These are phyloP conservation scores for Trachemys scripta DNA, from an alignment of 2,113 vertebrate species.

Conservation along the genomic window DNA sequence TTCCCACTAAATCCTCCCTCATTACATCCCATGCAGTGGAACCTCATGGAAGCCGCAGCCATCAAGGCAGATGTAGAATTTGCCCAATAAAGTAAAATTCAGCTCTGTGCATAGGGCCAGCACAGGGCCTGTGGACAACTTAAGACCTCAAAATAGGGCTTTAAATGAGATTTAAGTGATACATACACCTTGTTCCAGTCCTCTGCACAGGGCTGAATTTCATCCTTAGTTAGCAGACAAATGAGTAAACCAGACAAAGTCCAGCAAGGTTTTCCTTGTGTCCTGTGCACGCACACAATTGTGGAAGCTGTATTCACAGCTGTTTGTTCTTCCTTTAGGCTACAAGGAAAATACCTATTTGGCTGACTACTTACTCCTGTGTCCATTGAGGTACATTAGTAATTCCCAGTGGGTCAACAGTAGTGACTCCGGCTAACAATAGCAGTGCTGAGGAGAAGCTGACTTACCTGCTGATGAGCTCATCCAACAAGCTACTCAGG, in stretches of 20 bases:
- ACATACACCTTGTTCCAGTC: background rate
- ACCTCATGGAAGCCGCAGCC: background rate
- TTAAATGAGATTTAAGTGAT: background rate
- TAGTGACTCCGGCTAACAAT: background rate
- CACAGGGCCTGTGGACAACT: background rate
- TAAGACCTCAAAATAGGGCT: background rate
- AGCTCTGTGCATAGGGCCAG: background rate
- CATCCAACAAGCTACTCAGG: constrained; percentile 9
- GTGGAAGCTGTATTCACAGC: background rate
- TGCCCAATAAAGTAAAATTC: background rate
- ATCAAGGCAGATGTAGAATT: background rate
- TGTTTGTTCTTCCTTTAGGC: background rate
- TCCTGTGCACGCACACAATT: background rate
- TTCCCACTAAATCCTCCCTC: background rate
- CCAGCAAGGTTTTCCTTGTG: background rate
- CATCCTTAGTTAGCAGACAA: background rate
- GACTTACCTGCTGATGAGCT: constrained; percentile 61
- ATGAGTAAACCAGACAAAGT: background rate
- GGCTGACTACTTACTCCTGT: background rate
- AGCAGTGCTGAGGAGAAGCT: background rate
- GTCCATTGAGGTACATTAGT: background rate
- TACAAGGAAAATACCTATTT: constrained; percentile 8
- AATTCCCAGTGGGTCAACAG: background rate
- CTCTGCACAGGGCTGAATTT: rapidly evolving
- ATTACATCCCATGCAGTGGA: background rate